phyloP scores from a whole-genome alignment of 2,888 invertebrate species.

The Parasteatoda lunata region DNA sequence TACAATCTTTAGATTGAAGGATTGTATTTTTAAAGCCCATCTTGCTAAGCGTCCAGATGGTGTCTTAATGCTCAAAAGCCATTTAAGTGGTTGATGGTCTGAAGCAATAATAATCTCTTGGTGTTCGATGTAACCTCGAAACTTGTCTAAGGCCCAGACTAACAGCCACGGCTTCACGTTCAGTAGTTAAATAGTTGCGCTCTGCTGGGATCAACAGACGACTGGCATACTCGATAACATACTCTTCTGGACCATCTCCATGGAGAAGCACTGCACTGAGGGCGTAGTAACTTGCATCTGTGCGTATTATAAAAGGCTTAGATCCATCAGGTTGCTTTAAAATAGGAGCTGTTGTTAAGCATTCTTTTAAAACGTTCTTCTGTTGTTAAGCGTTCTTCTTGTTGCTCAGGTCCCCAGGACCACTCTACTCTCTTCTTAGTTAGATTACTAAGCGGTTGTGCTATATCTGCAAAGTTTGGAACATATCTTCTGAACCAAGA shows the following conservation, averaged over 20 bases:
- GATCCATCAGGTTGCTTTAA: conserved; percentile 6
- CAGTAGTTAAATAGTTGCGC: no score
- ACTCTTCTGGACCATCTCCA: neutral
- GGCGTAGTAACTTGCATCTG: conserved; percentile 22
- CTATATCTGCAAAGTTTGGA: neutral
- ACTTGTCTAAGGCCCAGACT: neutral
- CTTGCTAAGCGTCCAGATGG: neutral
- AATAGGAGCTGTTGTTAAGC: neutral
- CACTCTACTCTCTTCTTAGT: conserved; percentile 8
- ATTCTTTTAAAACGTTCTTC: neutral
- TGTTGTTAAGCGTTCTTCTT: no score
- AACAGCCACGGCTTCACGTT: no score
- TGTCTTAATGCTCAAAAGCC: conserved; percentile 10
- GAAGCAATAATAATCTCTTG: conserved; percentile 7
- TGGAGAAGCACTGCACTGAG: neutral
- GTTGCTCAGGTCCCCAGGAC: neutral
- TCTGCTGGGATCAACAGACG: no score
- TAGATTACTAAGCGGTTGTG: conserved; percentile 8
- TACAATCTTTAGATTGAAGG: neutral
- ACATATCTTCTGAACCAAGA: neutral
- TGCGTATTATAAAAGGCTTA: conserved; percentile 18
- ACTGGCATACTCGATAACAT: neutral
- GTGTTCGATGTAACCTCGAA: neutral
- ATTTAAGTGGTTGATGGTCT: neutral
- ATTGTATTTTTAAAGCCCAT: conserved; percentile 22